Evolutionary conservation across 2,113 vertebrate species (phyloP), one percentile per base, ranked within the genome.

Genomic region (Pleuronectes platessa): DNA sequence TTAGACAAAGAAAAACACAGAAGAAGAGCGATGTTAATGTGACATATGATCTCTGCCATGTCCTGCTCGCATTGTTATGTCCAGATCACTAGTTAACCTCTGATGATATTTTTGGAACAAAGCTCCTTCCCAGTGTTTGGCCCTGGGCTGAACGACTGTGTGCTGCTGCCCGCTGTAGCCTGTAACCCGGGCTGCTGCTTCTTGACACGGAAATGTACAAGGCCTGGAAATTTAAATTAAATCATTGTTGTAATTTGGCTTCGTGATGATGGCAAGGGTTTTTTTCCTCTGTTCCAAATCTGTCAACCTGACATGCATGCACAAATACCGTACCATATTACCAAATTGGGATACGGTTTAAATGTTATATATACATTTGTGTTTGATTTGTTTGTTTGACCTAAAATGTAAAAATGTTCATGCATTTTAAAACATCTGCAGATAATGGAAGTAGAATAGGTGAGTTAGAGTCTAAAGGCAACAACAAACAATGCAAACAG

Each of bases 81-180:
- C 77, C 64, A 75, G 53, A 81, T 81, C 45, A 66, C 73, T 51
- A 51, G 69, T 68, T 83, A 72, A 87, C 60, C 56, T 54, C 40
- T 61, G 18, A 18, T 74, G 78, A 66, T 87, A 78, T 64, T 86
- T 89, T 72, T 1, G 1, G 69, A 87, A 67, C 23, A 70, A 63
- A 82, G 68, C 51, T 70, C 61, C 31, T 78, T 40, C 66, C 45
- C 24, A 37, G 35, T 79, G 76, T 53, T 76, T 78, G 40, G 81
- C 84, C 53, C 4, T 12, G 31, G 82, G 86, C 76, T 83, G 24
- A 66, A 51, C 65, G 69, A 73, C 69, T 74, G 66, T 63, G 63
- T 64, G 56, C 74, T 71, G 67, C 54, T 20, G 40, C 40, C 13
- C 40, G 40, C 40, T 13, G 40, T 13, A 13, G 40, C 40, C 40